Evolutionary conservation across 2,113 vertebrate species (phyloP), one percentile per base, ranked within the genome.

Genomic region (Amphiprion ocellaris): DNA sequence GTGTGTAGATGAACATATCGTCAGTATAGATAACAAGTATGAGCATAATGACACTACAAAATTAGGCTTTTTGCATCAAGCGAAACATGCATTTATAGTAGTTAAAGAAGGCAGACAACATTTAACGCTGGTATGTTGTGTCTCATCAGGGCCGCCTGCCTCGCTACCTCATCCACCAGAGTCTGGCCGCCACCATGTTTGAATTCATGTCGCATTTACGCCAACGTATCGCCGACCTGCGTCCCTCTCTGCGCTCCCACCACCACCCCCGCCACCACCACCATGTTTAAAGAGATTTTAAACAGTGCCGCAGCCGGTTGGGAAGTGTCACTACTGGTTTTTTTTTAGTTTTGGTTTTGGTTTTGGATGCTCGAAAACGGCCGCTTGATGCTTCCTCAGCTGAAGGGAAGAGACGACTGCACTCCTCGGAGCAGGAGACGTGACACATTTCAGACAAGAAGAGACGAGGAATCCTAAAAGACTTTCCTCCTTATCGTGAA

Each of bases 141-240:
- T 79, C 47, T 67, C 47, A 4, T 59, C 89, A 99, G 98, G 98
- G 98, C 39, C 97, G 94, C 44, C 95, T 99, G 79, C 97, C 98
- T 2, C 95, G 96, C n/a, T 98, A 98, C 94, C 96, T 99, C 87
- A 97, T 99, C 93, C 96, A 99, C 89, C 98, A 99, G 93, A 98
- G 96, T 89, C 93, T 99, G 64, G 96, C 97, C 0, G 97, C 97
- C 93, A 98, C 97, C 93, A 99, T 99, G 98, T 98, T 99, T 30
- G 98, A 99, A 73, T 99, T 99, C 76, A 91, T 97, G 93, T 93
- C 95, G 59, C 96, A 98, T 92, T 93, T 99, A 64, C 96, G 98
- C 1, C 96, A 97, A 84, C 96, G 95, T 0, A 78, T 98, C 16
- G 1, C 82, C 0, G 97, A 98, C 26, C 81, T 97, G 28, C 89